A percentile compares a stretch with the other conserved stretches of the same genome.
Evolutionary conservation across 2,888 invertebrate genomes (phyloP).

Genomic region (Hirtodrosophila duncani): DNA sequence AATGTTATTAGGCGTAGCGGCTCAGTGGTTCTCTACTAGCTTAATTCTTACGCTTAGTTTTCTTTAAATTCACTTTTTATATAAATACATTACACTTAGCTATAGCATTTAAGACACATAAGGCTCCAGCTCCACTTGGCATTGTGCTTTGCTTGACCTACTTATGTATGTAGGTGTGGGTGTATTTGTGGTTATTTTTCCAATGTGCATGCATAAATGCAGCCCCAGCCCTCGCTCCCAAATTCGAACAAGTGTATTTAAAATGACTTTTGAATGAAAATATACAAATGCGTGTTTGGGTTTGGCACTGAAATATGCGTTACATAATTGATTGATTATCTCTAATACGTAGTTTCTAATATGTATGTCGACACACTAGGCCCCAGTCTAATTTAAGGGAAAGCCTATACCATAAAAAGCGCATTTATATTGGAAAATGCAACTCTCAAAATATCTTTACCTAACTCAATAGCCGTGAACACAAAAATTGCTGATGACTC

Average conservation of each 20-base stretch:
- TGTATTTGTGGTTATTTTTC: slow-evolving; percentile 5
- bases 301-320: slow-evolving; percentile 20
- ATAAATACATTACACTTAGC: slow-evolving; percentile 69
- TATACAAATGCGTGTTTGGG: slow-evolving; percentile 45
- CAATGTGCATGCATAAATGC: no score
- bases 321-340: no score
- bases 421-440: no score
- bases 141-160: slow-evolving; percentile 49
- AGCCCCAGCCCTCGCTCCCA: no score
- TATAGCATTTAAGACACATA: slow-evolving; percentile 78
- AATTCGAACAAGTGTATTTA: no score
- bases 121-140: slow-evolving; percentile 77
- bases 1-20: slow-evolving; percentile 10
- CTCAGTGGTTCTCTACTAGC: slow-evolving; percentile 22
- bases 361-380: no score
- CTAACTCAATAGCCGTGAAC: slow-evolving; percentile 2
- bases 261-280: slow-evolving; percentile 42
- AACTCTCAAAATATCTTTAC: background rate
- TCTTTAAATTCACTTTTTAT: slow-evolving; percentile 47
- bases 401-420: no score
- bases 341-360: no score
- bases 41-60: slow-evolving; percentile 48
- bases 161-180: slow-evolving; percentile 18
- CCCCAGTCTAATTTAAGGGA: no score
- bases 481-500: slow-evolving; percentile 46